phyloP scores from a whole-genome alignment of 2,797 vertebrate species.

The Xenopus petersii region DNA sequence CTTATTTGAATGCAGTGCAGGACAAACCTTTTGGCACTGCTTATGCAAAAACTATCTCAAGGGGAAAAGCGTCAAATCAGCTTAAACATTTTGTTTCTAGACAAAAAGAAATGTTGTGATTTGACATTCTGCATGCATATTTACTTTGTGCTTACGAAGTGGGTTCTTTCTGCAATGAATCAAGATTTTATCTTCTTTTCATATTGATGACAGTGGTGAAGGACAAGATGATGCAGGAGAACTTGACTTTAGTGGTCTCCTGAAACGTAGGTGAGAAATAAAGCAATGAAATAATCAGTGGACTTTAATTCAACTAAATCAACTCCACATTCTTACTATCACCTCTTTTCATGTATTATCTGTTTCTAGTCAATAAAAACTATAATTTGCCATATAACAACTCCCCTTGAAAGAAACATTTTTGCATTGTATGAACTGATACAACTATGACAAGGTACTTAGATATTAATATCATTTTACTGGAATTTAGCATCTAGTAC shows the following conservation, averaged over 20 bases:
- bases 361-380: neutral
- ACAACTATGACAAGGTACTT: no score
- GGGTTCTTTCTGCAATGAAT: slow-evolving; percentile 61
- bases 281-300: slow-evolving; percentile 62
- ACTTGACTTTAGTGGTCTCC: slow-evolving; percentile 99
- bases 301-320: slow-evolving; percentile 55
- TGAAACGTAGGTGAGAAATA: slow-evolving; percentile 99
- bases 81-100: slow-evolving; percentile 65
- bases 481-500: no score
- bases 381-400: slow-evolving; percentile 7
- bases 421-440: no score
- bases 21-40: slow-evolving; percentile 56
- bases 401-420: neutral
- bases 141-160: slow-evolving; percentile 52
- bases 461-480: no score
- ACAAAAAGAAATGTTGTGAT: slow-evolving; percentile 69
- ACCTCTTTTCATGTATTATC: neutral
- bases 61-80: slow-evolving; percentile 57
- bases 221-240: slow-evolving; percentile 99
- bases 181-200: slow-evolving; percentile 71
- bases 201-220: slow-evolving; percentile 96
- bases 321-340: slow-evolving; percentile 52
- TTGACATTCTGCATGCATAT: slow-evolving; percentile 54
- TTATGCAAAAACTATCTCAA: slow-evolving; percentile 70
- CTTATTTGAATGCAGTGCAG: slow-evolving; percentile 59